phyloP scores from a whole-genome alignment of 2,888 invertebrate species.

The Mycalesis mineus region DNA sequence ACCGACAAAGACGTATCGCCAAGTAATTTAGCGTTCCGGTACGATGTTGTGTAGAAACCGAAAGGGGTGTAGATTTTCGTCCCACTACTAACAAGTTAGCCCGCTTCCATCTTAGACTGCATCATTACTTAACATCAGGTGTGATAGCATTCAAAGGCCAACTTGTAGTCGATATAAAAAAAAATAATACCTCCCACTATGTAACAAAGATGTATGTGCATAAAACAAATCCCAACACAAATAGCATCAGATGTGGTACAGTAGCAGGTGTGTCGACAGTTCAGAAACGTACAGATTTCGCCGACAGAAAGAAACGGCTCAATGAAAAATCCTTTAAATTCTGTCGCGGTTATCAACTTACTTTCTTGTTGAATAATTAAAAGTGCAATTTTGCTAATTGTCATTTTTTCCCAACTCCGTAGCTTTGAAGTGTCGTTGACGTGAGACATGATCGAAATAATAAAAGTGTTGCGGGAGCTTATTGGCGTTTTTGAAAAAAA shows the following conservation, averaged over 20 bases:
- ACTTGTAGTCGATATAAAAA: too few species aligned
- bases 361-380: constrained; percentile 27
- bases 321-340: constrained; percentile 27
- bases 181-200: too few species aligned
- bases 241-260: constrained; percentile 3
- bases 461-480: constrained; percentile 15
- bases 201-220: too few species aligned
- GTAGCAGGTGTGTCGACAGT: constrained; percentile 35
- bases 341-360: constrained; percentile 27
- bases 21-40: too few species aligned
- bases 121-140: too few species aligned
- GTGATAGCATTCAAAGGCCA: too few species aligned
- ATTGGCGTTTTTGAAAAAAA: constrained; percentile 8
- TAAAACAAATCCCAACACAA: too few species aligned
- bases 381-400: constrained; percentile 29
- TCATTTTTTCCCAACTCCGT: constrained; percentile 13
- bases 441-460: constrained; percentile 22
- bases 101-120: too few species aligned
- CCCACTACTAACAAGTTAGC: too few species aligned
- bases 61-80: too few species aligned
- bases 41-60: too few species aligned
- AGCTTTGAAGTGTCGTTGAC: constrained; percentile 17
- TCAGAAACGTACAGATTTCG: constrained; percentile 12
- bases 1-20: too few species aligned
- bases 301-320: constrained; percentile 26